Evolutionary conservation across 2,113 vertebrate genomes (phyloP).

Genomic region (Gracilinanus agilis): DNA sequence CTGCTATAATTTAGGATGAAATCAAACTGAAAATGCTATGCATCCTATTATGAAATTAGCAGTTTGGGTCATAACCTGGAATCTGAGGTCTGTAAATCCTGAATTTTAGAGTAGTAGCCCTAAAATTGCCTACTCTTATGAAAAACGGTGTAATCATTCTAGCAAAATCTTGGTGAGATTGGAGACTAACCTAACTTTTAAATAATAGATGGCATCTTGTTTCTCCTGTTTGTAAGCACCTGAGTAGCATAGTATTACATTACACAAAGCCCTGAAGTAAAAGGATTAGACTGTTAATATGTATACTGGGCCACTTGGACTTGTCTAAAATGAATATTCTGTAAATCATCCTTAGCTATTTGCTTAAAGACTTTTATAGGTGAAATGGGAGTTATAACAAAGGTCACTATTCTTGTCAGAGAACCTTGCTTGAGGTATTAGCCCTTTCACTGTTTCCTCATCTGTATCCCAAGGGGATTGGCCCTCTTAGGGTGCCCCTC

Average conservation of each 20-base stretch:
- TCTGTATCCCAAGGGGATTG: background rate
- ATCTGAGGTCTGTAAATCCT: background rate
- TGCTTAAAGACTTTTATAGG: background rate
- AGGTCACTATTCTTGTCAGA: background rate
- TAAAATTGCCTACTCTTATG: background rate
- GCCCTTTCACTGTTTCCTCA: background rate
- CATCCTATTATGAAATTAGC: background rate
- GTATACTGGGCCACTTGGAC: background rate
- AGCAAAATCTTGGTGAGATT: conserved; percentile 1
- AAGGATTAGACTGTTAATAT: background rate
- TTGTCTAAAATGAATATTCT: background rate
- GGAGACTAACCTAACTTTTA: background rate
- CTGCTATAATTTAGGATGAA: background rate
- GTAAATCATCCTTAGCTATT: background rate
- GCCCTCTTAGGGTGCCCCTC: background rate
- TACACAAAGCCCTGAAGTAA: background rate
- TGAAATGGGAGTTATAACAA: background rate
- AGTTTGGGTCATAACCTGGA: background rate
- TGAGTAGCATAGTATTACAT: background rate
- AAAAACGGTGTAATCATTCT: background rate
- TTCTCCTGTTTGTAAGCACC: background rate
- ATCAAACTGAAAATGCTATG: background rate
- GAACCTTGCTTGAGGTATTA: background rate
- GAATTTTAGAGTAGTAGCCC: background rate
- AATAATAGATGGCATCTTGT: background rate